Evolutionary conservation across 1,140 invertebrate species (phyloP), one percentile per base, ranked within the genome.

Genomic region (Drosophila pectinifera): DNA sequence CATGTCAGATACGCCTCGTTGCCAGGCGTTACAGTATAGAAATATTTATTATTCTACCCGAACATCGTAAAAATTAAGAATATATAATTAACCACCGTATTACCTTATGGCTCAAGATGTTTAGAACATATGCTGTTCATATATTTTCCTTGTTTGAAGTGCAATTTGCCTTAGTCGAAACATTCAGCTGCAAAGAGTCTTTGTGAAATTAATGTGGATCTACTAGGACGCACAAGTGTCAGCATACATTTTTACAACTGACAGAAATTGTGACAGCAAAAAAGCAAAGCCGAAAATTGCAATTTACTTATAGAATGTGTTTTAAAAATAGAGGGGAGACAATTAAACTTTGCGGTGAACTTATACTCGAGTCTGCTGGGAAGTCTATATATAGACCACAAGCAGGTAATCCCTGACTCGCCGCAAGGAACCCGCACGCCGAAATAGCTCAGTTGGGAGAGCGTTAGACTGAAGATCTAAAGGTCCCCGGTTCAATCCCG

Each of bases 381-480:
- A 10, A 28, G 14, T 46, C 14, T 49, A 22, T 14, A 54, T 43
- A 54, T 22, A 45, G 14, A 34, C 13, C 14, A 7, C 3, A 42
- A 16, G 6, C 16, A 1, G 14, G 34, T 58, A 62, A 24, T 58
- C 16, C 4, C 4, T 51, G 18, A 16, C 48, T 42, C 0, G 57
- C 4, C 11, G 4, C 1, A 0, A 1, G 0, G 0, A 7, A 7
- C 0, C 5, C 48, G 48, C 1, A 4, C 1, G 94, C 94, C 94
- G 94, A 95, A 95, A 95, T 95, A 95, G 94, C 94, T 95, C 94
- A 95, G 95, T 95, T 95, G 95, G 95, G 95, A 95, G 95, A 95
- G 95, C 95, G 95, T 95, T 95, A 95, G 95, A 95, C 95, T 95
- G 95, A 95, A 95, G 95, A 95, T 95, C 95, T 95, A 95, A 95